These are phyloP conservation scores for Rhynchonycteris naso DNA, from an alignment of 2,797 vertebrate genomes.

Conservation along the genomic window DNA sequence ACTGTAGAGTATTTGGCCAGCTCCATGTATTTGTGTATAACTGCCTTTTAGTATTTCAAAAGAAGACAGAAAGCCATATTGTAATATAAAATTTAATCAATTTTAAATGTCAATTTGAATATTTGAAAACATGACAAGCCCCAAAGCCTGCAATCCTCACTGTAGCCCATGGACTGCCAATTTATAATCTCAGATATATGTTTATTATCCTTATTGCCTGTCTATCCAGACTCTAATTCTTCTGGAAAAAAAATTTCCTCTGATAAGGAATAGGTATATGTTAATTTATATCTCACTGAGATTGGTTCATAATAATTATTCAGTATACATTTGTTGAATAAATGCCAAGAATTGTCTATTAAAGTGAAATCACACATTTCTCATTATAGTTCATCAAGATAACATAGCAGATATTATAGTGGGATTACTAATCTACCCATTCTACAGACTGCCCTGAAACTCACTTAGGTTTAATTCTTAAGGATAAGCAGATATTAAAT, in stretches of 20 bases:
- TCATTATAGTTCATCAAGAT: not conserved
- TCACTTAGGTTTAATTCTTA: not conserved
- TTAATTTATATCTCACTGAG: not conserved
- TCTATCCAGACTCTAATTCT: not conserved
- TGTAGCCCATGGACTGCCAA: not conserved
- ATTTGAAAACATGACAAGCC: fast-evolving
- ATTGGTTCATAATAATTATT: not conserved
- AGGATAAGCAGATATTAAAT: not conserved
- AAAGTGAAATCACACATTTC: not conserved
- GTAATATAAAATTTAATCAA: not conserved
- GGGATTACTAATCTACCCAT: not conserved
- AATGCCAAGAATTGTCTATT: not conserved
- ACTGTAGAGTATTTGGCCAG: not conserved
- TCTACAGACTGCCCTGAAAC: not conserved
- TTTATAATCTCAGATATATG: not conserved
- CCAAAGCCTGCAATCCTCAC: not conserved
- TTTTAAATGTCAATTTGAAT: constrained; percentile 6
- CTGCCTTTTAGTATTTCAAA: not conserved
- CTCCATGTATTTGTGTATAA: fast-evolving
- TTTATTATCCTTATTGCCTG: not conserved
- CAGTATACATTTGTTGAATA: not conserved
- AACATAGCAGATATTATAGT: not conserved
- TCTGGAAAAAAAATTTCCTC: not conserved
- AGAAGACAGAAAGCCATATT: not conserved
- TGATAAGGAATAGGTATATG: not conserved